Conservation (phyloP, 2,888 invertebrate species). For the Germaria angustata region DNA sequence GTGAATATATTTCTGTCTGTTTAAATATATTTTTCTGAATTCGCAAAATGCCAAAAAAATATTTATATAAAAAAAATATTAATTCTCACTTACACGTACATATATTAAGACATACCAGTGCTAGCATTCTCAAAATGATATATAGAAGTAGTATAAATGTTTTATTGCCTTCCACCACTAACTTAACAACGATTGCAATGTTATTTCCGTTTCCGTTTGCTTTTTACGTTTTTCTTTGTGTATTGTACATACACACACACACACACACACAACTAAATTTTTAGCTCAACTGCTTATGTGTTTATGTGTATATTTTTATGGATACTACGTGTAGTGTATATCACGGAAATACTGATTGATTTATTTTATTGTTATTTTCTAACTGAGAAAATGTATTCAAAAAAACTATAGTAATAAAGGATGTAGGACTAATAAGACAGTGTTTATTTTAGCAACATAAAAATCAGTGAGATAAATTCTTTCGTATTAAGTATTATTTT, state of each 20-base stretch:
- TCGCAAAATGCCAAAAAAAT: neutral
- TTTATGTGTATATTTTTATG: neutral
- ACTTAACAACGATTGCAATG: constrained; percentile 32
- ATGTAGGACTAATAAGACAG: too few relatives aligned
- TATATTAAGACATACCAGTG: neutral
- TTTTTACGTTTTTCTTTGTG: neutral
- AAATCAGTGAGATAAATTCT: too few relatives aligned
- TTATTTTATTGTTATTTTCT: constrained; percentile 50
- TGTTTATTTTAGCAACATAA: too few relatives aligned
- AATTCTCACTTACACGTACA: neutral
- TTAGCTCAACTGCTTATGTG: neutral
- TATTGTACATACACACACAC: neutral
- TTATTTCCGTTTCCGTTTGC: constrained; percentile 52
- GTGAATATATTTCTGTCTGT: neutral
- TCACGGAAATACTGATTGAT: constrained; percentile 49
- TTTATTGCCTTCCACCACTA: constrained; percentile 32
- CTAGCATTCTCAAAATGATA: constrained; percentile 32
- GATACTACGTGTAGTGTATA: neutral
- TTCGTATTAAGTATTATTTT: too few relatives aligned
- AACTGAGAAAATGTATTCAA: constrained; percentile 3
- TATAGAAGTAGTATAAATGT: constrained; percentile 18
- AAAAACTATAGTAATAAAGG: too few relatives aligned
- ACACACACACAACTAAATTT: neutral
- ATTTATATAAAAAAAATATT: too few relatives aligned
- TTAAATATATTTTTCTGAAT: constrained; percentile 9